Evolutionary conservation across 2,797 vertebrate genomes (phyloP), one percentile per base, ranked within the genome.

Genomic region (Glyptemys insculpta): DNA sequence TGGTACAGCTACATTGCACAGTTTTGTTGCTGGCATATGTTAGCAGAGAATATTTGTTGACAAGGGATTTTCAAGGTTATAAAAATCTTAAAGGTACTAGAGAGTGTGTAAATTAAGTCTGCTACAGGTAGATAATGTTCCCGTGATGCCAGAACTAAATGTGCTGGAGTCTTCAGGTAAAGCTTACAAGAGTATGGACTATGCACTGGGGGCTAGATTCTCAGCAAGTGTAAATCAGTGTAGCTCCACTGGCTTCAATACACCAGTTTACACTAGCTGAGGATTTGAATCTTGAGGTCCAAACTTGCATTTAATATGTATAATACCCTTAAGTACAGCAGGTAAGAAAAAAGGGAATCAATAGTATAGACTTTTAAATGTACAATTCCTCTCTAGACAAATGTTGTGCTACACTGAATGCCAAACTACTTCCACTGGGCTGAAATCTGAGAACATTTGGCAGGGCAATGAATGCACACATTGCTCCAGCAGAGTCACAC

Each of bases 51-150:
- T 94, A 93, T 95, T 97, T 98, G 95, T 96, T 97, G 94, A 97
- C 97, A 93, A 93, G 91, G 90, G 96, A 97, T 91, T 97, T 97
- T 97, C 97, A 97, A 98, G 96, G 96, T 97, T 97, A 93, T 97
- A 94, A 97, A 97, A 95, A 95, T 94, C 92, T 97, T 94, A 96
- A 96, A 96, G 91, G 95, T 97, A 94, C 88, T 79, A 62, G 82
- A 86, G 93, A 92, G 95, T 83, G 93, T 91, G 87, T 97, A 97
- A 97, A 97, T 97, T 95, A 96, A 96, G 95, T 23, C 89, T 7
- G 53, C 92, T 97, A 89, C 96, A 97, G 93, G 95, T 93, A 96
- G 93, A 92, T 92, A 95, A 97, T 92, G 83, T 93, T 96, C 93
- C 85, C 19, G 7, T 90, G 90, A 85, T 89, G 94, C 83, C 86